Conservation (phyloP, 2,888 invertebrate genomes). For the Limenitis camilla region DNA sequence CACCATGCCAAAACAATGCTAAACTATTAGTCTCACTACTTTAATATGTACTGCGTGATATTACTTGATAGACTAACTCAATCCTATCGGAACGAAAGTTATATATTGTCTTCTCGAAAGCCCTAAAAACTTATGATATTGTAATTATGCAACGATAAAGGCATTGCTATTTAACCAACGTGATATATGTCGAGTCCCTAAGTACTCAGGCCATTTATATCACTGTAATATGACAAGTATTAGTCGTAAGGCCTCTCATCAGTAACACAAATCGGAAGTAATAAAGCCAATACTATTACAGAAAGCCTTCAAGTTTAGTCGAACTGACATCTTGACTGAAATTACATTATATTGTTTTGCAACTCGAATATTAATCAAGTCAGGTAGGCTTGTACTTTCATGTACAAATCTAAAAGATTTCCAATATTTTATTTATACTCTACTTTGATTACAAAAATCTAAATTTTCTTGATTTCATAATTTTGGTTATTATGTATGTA, state of each 20-base stretch:
- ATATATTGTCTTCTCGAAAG: not conserved
- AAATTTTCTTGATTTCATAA: no score
- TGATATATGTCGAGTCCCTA: not conserved
- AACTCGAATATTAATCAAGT: conserved; percentile 4
- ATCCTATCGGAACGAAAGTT: not conserved
- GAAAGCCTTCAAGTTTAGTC: conserved; percentile 6
- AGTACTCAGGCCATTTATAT: not conserved
- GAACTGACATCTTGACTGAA: conserved; percentile 10
- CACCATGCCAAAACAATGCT: no score
- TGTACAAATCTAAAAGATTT: not conserved
- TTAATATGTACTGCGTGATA: no score
- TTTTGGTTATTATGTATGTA: no score
- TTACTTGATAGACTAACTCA: no score
- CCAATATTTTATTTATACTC: no score
- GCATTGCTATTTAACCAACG: not conserved
- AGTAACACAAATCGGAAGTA: conserved; percentile 7
- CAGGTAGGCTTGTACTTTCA: not conserved
- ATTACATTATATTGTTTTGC: conserved; percentile 9
- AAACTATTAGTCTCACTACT: no score
- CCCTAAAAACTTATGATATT: not conserved
- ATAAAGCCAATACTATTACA: conserved; percentile 9
- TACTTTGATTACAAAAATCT: no score
- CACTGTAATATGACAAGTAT: conserved; percentile 1
- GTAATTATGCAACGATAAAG: not conserved
- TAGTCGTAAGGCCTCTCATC: conserved; percentile 4